Base-by-base conservation (phyloP, 1,140 invertebrate species). In the Homalodisca vitripennis region DNA sequence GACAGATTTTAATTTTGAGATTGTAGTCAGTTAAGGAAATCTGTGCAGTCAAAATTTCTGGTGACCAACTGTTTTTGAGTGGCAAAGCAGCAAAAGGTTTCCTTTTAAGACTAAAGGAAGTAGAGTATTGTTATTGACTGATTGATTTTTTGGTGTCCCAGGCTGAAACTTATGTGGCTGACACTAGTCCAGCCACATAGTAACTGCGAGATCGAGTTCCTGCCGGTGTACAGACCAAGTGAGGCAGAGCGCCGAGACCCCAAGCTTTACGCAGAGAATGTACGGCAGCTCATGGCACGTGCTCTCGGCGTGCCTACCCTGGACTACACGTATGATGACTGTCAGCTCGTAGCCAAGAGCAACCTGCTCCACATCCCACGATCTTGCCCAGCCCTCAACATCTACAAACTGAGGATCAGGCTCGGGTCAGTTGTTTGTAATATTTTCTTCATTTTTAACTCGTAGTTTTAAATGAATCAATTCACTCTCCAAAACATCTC, bases 291-390 rank as follows among this genome's bases (percentile, higher is more conserved):
- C 57, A 98, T 98, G 94, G 93, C 95, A 31, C 96, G 93, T 75
- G 89, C 90, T 24, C 78, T 96, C 17, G 86, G 88, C 10, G 85
- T 95, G 32, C 93, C 94, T 2, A 89, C 92, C 0, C 88, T 92
- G n/a, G 93, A 97, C 79, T 95, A 95, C 77, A 92, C 93, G 0
- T 97, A 93, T 78, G 93, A 96, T 78, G 95, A 97, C 81, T 95
- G 93, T 74, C 85, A 90, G 69, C 83, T 96, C 34, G 92, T 95
- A 80, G 86, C 86, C 30, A 87, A 88, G 73, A 94, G 93, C 6
- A 90, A 91, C 75, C 87, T 90, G 75, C 83, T 94, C 71, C 89
- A 92, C 72, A 82, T 96, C 20, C 92, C 92, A 0, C 84, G 87
- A 71, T 87, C 88, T 3, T 85, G 89, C 13, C 86, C 83, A 17